Base-by-base conservation (phyloP, 2,888 invertebrate genomes). In the Arrhopalites spinosus region DNA sequence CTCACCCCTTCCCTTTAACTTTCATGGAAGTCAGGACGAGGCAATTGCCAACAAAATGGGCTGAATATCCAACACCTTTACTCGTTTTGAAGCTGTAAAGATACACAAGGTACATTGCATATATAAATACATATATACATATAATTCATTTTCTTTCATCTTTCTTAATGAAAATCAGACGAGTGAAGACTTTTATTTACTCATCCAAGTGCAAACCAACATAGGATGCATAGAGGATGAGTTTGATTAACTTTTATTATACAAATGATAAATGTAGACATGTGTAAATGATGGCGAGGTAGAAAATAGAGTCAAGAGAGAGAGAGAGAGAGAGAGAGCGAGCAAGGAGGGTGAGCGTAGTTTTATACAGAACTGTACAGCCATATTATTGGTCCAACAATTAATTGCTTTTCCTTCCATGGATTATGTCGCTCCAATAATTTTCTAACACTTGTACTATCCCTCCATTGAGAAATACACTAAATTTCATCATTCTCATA, bases 1-100 rank as follows among this genome's bases (percentile, higher is more conserved):
- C 98, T 91, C 53, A 97, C 82, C 98, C 98, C 88, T 98, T 98
- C 84, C 96, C 98, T 85, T 97, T 96, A 81, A 98, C 92, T 89
- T 98, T 98, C 96, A 98, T 98, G 43, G 97, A 96, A 36, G 98
- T 98, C 84, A 99, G 90, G 80, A 99, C 98, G 82, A 99, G 90
- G 87, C 98, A 98, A 88, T 97, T 98, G 83, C 99, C 99, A 83
- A 99, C 96, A 88, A 99, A 99, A 88, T 99, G 98, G 75, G 98
- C 98, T 70, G 98, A 96, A 87, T 99, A 99, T 64, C 98, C 99
- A 74, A 98, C 93, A 82, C 98, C 98, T 90, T 98, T 98, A 86
- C 95, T 94, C 79, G 98, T 99, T 87, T 98, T 96, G 88, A 99
- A 98, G 88, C 98, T 97, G 88, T 13, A 63, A 27, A 27, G 20